These are phyloP conservation scores for Nanorana parkeri DNA, from an alignment of 2,113 vertebrate genomes.

Conservation along the genomic window DNA sequence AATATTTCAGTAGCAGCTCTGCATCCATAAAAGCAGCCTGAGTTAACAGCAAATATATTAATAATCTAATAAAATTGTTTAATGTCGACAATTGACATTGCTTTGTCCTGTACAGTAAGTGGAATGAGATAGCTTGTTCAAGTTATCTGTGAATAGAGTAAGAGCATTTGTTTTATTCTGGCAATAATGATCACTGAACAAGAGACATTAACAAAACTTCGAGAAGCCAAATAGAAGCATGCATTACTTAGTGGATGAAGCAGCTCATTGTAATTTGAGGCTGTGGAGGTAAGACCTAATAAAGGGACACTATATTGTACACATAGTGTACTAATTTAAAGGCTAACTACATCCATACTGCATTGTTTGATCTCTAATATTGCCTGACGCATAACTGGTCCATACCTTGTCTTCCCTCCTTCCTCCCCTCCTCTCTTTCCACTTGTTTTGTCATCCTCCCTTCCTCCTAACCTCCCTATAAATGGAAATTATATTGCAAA, in stretches of 20 bases:
- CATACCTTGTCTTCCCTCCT: no score
- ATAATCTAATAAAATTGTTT: slow-evolving; percentile 25
- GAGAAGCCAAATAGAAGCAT: not conserved
- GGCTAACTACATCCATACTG: no score
- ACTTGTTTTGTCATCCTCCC: no score
- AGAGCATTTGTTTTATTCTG: not conserved
- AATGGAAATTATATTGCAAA: no score
- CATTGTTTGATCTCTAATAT: no score
- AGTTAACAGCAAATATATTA: slow-evolving; percentile 7
- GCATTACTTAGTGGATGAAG: not conserved
- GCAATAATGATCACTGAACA: not conserved
- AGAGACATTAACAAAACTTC: not conserved
- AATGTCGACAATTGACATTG: not conserved
- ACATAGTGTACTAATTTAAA: no score
- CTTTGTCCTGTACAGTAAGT: not conserved
- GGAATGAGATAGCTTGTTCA: not conserved
- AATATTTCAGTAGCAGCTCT: slow-evolving; percentile 31
- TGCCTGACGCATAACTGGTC: no score
- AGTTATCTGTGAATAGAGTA: not conserved
- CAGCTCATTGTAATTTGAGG: not conserved
- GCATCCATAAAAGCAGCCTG: not conserved
- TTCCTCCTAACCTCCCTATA: no score
- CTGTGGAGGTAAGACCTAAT: no score
- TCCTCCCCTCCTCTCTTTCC: no score
- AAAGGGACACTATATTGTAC: not conserved